Base-by-base conservation (phyloP, 2,888 invertebrate genomes). In the Erynnis tages region DNA sequence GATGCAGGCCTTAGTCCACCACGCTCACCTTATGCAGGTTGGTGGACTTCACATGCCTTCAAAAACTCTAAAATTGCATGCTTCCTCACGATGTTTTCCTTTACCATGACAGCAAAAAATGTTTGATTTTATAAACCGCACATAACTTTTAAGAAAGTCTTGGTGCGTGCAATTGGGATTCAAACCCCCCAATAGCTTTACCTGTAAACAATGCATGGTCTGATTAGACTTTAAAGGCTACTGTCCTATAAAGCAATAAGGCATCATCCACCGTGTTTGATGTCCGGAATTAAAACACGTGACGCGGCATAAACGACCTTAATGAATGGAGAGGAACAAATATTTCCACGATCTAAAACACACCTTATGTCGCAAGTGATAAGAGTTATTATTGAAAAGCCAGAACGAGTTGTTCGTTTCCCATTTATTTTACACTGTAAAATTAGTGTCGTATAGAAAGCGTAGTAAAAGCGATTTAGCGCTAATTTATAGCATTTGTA, bases 301-400 rank as follows among this genome's bases (percentile, higher is more conserved):
- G 56, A 50, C 48, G 27, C 38, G 30, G 54, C 56, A 56, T 54
- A 50, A 56, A 50, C 53, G 46, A 44, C 54, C 50, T 37, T 56
- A 54, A 56, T 56, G 56, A 54, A 49, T 46, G 10, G 32, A 13
- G 41, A 34, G 41, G 38, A 16, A 34, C 2, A 23, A 4, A 25
- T 27, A n/a, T n/a, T 7, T 27, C 6, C 10, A 17, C 30, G 27
- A n/a, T 11, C 16, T 21, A 14, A 4, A 32, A 25, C 34, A 25
- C 13, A 6, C 32, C 30, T 13, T 41, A 41, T 16, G n/a, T 13
- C 0, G 3, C n/a, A 4, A 0, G 17, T 2, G 2, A 49, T 49
- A 41, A 13, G 17, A 27, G 7, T 8, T 25, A 6, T 49, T 27
- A 27, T 25, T 1, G 13, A 34, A 11, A 6, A 35, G 6, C 27